phyloP scores from a whole-genome alignment of 2,113 vertebrate species.

The Anthoscopus minutus region DNA sequence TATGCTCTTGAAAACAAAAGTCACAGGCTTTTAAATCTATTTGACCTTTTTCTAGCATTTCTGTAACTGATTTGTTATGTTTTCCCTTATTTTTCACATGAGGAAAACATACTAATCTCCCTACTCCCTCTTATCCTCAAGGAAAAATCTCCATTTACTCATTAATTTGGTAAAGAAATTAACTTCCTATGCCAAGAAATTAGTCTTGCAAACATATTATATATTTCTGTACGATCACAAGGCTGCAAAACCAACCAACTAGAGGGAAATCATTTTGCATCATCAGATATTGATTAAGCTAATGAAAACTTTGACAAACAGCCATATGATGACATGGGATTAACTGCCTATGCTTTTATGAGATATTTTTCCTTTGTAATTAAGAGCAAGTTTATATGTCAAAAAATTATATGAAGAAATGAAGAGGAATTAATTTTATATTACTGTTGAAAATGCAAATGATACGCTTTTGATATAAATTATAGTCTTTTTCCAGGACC shows the following conservation, averaged over 20 bases:
- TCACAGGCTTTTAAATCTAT: neutral
- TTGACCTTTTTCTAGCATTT: neutral
- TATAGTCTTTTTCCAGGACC: neutral
- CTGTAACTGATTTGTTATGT: neutral
- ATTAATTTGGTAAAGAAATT: neutral
- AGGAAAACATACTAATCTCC: neutral
- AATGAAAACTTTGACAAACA: conserved; percentile 24
- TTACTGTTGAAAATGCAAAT: conserved; percentile 7
- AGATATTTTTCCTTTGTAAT: conserved; percentile 19
- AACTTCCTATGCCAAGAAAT: conserved; percentile 7
- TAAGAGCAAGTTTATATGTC: neutral
- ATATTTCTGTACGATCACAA: neutral
- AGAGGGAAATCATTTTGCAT: neutral
- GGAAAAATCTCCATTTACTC: neutral
- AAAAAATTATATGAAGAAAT: conserved; percentile 14
- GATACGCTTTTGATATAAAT: neutral
- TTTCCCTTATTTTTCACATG: neutral
- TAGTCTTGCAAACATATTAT: neutral
- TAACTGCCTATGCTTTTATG: neutral
- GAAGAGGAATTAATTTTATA: neutral
- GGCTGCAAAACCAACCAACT: neutral
- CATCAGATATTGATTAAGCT: conserved; percentile 43
- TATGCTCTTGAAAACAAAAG: neutral
- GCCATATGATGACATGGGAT: neutral
- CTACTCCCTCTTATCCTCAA: neutral